Evolutionary conservation across 2,888 invertebrate genomes (phyloP).

Genomic region (Yponomeuta malinellus): DNA sequence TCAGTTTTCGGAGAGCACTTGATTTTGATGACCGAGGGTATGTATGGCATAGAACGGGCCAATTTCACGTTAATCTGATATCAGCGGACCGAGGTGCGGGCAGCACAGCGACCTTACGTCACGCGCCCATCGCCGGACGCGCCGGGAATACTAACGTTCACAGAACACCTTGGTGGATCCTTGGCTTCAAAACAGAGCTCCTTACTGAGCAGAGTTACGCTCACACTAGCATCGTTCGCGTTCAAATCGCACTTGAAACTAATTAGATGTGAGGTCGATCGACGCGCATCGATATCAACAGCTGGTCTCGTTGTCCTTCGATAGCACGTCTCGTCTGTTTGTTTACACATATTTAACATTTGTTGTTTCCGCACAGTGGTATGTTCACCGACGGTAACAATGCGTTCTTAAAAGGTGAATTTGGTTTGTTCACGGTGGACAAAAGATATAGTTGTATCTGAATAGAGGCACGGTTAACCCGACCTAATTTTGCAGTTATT

Average conservation of each 20-base stretch:
- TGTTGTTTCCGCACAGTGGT: background rate
- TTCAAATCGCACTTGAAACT: conserved; percentile 8
- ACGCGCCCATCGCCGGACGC: conserved; percentile 63
- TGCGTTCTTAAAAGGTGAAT: background rate
- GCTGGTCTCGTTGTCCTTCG: background rate
- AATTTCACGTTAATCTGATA: conserved; percentile 7
- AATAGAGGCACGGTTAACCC: background rate
- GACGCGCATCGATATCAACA: background rate
- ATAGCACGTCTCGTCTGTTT: background rate
- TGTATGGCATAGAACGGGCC: background rate
- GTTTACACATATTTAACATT: background rate
- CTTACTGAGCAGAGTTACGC: conserved; percentile 53
- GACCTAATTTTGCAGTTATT: background rate
- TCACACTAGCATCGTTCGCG: background rate
- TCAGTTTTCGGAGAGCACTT: too few species aligned
- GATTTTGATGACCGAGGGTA: too few species aligned
- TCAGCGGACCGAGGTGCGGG: background rate
- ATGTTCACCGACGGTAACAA: background rate
- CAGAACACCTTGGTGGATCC: conserved; percentile 71
- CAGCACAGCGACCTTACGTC: conserved; percentile 61
- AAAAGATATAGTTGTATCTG: background rate
- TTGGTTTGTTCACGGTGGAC: background rate
- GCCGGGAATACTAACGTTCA: conserved; percentile 68
- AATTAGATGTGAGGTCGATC: conserved; percentile 10
- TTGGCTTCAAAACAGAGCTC: conserved; percentile 75